These are phyloP conservation scores for Atherinomorus stipes DNA, from an alignment of 2,113 vertebrate species.

Conservation along the genomic window DNA sequence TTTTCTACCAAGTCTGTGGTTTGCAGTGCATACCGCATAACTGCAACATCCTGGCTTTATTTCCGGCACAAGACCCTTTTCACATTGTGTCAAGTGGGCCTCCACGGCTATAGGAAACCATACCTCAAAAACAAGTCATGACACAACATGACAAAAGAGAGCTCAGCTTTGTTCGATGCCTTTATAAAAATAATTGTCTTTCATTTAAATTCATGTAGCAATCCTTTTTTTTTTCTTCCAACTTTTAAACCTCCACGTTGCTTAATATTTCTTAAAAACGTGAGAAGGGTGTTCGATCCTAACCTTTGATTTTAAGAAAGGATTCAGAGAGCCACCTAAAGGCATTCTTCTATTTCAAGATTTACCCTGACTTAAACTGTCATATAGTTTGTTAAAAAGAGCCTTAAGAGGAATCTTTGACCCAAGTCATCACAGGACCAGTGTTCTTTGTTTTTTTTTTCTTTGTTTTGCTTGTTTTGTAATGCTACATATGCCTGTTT, in stretches of 20 bases:
- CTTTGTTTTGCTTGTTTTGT: no score
- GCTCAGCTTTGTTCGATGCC: slow-evolving; percentile 7
- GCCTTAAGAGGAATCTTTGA: background rate
- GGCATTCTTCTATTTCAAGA: background rate
- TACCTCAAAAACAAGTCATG: slow-evolving; percentile 1
- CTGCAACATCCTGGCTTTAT: slow-evolving; percentile 46
- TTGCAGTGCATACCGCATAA: background rate
- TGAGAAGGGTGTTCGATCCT: background rate
- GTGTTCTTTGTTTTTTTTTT: no score
- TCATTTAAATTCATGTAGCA: slow-evolving; percentile 1
- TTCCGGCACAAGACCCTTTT: slow-evolving; percentile 46
- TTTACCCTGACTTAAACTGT: background rate
- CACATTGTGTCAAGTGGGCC: background rate
- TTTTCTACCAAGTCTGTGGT: slow-evolving; percentile 3
- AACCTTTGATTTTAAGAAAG: no score
- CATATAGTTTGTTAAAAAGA: background rate
- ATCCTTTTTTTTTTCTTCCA: background rate
- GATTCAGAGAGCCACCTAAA: background rate
- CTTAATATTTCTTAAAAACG: background rate
- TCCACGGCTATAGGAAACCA: slow-evolving; percentile 17
- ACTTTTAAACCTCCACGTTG: background rate
- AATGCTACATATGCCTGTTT: no score
- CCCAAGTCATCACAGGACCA: no score
- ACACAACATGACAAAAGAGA: background rate
- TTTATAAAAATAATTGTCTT: slow-evolving; percentile 19